phyloP scores from a whole-genome alignment of 2,113 vertebrate genomes.

The Pseudorasbora parva region DNA sequence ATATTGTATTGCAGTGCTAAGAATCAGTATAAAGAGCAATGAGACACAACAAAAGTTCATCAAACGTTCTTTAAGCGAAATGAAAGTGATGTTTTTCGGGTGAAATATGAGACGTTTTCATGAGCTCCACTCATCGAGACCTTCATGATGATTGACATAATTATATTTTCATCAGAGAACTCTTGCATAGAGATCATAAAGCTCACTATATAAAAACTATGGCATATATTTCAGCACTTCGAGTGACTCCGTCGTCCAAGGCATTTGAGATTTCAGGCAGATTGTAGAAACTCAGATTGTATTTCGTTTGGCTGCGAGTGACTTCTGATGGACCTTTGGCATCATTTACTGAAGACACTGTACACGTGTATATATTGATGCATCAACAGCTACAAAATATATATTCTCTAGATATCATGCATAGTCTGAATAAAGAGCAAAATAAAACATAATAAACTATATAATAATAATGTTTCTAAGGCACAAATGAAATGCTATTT shows the following conservation, averaged over 20 bases:
- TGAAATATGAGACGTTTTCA: background rate
- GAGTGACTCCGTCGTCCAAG: background rate
- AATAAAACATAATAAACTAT: background rate
- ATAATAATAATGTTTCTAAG: background rate
- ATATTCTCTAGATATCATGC: constrained; percentile 20
- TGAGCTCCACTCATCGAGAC: background rate
- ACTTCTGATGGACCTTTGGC: background rate
- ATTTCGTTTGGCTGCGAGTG: background rate
- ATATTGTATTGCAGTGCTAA: too few relatives aligned
- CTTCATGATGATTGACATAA: background rate
- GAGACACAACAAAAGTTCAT: too few relatives aligned
- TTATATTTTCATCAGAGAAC: background rate
- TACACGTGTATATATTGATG: background rate
- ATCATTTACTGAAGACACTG: background rate
- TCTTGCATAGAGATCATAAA: constrained; percentile 13
- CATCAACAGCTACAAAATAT: background rate
- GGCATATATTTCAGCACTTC: constrained; percentile 17
- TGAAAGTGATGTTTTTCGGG: background rate
- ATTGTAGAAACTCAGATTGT: background rate
- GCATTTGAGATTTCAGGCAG: background rate
- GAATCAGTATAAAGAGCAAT: too few relatives aligned
- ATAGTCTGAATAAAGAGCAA: background rate
- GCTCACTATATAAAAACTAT: constrained; percentile 6
- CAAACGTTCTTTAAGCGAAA: too few relatives aligned
- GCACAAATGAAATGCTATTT: constrained; percentile 23